Conservation (phyloP, 2,113 vertebrate genomes). For the Stomatorhinus ivindoensis region DNA sequence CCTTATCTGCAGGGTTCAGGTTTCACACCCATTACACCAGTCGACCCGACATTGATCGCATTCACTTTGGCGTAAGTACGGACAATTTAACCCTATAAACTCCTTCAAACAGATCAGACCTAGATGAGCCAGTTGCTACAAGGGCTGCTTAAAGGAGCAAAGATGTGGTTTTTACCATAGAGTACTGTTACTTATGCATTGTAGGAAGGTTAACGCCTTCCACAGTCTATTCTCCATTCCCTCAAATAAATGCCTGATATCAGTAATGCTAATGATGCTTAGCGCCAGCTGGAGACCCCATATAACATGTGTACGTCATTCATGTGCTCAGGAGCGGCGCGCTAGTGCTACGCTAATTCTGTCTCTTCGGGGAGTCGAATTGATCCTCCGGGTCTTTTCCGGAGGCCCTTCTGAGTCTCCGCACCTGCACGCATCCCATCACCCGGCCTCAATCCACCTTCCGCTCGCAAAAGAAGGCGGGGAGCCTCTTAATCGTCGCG, state of each 20-base stretch:
- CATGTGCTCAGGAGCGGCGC: conserved; percentile 9
- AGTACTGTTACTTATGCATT: not conserved
- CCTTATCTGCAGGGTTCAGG: not conserved
- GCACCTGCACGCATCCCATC: conserved; percentile 34
- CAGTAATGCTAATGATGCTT: conserved; percentile 55
- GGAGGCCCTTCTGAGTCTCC: conserved; percentile 36
- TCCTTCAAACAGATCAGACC: not conserved
- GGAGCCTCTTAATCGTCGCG: not conserved
- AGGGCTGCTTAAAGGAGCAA: not conserved
- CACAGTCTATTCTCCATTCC: not conserved
- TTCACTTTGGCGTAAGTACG: not conserved
- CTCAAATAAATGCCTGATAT: conserved; percentile 38
- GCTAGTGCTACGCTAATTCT: conserved; percentile 52
- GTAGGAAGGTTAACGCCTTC: not conserved
- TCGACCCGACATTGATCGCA: not conserved
- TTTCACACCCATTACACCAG: not conserved
- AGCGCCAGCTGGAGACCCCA: conserved; percentile 46
- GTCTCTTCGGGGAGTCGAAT: conserved; percentile 45
- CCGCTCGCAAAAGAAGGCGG: not conserved
- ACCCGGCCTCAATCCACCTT: conserved; percentile 11
- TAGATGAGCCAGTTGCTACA: not conserved
- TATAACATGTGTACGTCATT: conserved; percentile 30
- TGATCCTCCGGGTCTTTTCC: conserved; percentile 53
- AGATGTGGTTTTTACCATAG: not conserved
- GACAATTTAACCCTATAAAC: not conserved